Evolutionary conservation across 2,888 invertebrate species (phyloP), one percentile per base, ranked within the genome.

Genomic region (Melitaea athalia): DNA sequence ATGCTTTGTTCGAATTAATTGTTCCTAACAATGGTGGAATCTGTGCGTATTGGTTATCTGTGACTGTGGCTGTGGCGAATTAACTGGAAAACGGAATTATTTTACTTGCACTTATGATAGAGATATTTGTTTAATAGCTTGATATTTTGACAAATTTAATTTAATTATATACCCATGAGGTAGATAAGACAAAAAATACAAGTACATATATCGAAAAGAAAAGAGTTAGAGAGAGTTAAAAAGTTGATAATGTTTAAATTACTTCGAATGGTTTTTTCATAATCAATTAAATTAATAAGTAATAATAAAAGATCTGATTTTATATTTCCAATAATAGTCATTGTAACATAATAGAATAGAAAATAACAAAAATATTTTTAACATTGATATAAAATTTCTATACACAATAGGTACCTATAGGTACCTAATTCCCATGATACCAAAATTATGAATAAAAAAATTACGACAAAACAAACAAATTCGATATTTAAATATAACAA

Each of bases 1-100:
- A 47, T 57, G 64, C 72, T 67, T 73, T 72, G 72, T 72, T 63
- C 52, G 50, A 69, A 69, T 69, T 71, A 69, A 71, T 71, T 66
- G 69, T 67, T 61, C 69, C 62, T 53, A 55, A 72, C 69, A 70
- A 72, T 72, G 62, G 70, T 53, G 33, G 64, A 69, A 70, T 71
- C 68, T 71, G 63, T 68, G 52, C 65, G 59, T 72, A 67, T 69
- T 67, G 64, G 64, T 72, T 72, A 67, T 70, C 70, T 68, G 63
- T 65, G 53, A 47, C 53, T 45, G 59, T 62, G 47, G 68, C n/a
- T 53, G 66, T 61, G 33, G 33, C n/a, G 33, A 33, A 55, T 55
- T 55, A 33, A 38, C 14, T 2, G 5, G 14, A 43, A 43, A 43
- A 43, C 43, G 31, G 8, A 33, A 12, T n/a, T 33, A 55, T n/a